These are phyloP conservation scores for Saxicola maurus DNA, from an alignment of 2,797 vertebrate species.

Conservation along the genomic window DNA sequence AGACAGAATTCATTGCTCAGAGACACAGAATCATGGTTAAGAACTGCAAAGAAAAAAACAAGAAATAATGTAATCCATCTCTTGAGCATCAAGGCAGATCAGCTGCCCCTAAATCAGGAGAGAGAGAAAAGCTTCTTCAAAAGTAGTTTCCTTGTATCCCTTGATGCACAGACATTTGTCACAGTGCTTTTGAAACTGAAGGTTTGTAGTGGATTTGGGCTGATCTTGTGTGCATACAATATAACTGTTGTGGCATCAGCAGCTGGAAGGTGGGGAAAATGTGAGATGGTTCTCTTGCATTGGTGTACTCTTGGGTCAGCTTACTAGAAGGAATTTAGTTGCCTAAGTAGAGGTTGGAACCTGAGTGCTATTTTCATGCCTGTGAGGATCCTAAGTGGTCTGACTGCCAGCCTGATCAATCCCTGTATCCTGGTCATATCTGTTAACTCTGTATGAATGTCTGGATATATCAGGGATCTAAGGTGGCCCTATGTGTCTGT, in stretches of 20 bases:
- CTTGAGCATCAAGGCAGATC: constrained; percentile 1
- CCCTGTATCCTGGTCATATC: background rate
- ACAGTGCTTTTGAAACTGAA: background rate
- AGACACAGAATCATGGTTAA: background rate
- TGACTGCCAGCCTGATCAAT: background rate
- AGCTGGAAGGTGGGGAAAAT: background rate
- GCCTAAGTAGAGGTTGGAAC: background rate
- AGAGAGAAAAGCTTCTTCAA: background rate
- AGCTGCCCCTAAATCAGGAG: background rate
- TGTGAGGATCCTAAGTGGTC: background rate
- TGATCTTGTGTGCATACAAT: background rate
- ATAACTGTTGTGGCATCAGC: background rate
- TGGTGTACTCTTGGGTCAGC: background rate
- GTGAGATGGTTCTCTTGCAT: background rate
- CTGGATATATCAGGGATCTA: rapidly evolving
- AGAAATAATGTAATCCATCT: constrained; percentile 4
- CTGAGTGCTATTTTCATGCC: background rate
- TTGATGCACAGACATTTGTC: background rate
- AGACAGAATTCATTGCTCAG: background rate
- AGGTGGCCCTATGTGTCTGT: background rate
- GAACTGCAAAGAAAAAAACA: background rate
- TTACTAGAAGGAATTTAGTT: background rate
- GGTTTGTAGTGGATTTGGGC: background rate
- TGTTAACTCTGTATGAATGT: background rate
- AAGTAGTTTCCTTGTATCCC: background rate